Evolutionary conservation across 2,888 invertebrate species (phyloP).

Genomic region (Sinhomidia bicolor): DNA sequence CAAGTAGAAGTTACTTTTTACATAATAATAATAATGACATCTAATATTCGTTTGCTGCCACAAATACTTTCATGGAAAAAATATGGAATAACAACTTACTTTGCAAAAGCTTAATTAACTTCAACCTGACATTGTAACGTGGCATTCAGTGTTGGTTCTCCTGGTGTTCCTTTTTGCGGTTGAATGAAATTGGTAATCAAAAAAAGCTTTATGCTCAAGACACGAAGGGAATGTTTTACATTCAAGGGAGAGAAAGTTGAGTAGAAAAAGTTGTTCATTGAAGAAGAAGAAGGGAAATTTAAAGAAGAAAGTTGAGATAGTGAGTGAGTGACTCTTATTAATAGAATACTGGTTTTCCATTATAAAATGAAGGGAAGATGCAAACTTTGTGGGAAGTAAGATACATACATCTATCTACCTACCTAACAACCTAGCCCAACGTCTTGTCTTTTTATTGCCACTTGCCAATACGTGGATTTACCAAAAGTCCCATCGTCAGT

Average conservation of each 20-base stretch:
- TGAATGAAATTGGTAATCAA: background rate
- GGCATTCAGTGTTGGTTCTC: background rate
- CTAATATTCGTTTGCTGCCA: background rate
- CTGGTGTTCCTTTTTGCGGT: background rate
- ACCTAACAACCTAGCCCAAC: background rate
- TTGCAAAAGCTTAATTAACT: background rate
- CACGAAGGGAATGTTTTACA: background rate
- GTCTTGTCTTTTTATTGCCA: background rate
- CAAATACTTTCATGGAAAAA: background rate
- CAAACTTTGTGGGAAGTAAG: too few relatives aligned
- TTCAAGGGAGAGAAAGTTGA: background rate
- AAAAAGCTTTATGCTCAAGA: background rate
- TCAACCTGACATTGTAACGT: background rate
- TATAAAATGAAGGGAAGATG: background rate
- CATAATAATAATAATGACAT: background rate
- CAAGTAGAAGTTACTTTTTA: too few relatives aligned
- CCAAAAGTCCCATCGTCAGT: background rate
- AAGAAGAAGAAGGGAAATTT: background rate
- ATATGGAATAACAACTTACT: background rate
- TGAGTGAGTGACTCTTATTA: background rate
- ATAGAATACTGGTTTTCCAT: background rate
- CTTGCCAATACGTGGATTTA: background rate
- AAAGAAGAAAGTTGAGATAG: background rate
- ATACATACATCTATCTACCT: background rate
- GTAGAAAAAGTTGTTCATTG: background rate